A percentile compares a stretch with the other conserved stretches of the same genome.
phyloP scores from a whole-genome alignment of 1,140 invertebrate species.

The Cylas formicarius region DNA sequence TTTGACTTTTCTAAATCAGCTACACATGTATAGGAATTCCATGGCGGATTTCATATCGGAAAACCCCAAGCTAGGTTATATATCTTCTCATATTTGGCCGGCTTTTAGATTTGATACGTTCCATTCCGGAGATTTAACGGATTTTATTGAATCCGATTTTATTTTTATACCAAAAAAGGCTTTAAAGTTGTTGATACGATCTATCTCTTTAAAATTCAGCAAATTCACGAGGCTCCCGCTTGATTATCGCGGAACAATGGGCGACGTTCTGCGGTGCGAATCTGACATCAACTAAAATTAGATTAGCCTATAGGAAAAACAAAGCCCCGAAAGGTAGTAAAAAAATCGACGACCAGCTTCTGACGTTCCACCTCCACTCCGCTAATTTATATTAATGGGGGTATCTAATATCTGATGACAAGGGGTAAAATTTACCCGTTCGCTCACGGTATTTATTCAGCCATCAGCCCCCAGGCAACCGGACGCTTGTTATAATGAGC shows the following conservation, averaged over 20 bases:
- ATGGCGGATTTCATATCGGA: slow-evolving; percentile 20
- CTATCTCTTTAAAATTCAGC: slow-evolving; percentile 16
- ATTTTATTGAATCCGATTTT: too few relatives aligned
- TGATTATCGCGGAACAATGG: too few relatives aligned
- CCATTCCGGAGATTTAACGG: too few relatives aligned
- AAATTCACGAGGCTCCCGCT: slow-evolving; percentile 7
- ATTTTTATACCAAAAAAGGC: too few relatives aligned
- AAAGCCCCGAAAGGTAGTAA: slow-evolving; percentile 19
- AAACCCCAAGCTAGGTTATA: slow-evolving; percentile 11
- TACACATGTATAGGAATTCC: slow-evolving; percentile 21
- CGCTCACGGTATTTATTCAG: slow-evolving; percentile 28
- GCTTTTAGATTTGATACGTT: too few relatives aligned
- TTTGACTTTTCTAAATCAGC: slow-evolving; percentile 25
- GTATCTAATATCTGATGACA: slow-evolving; percentile 33
- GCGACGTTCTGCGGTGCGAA: too few relatives aligned
- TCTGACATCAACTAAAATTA: slow-evolving; percentile 25
- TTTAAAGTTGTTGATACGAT: not conserved
- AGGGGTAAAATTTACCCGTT: slow-evolving; percentile 21
- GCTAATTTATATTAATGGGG: slow-evolving; percentile 37
- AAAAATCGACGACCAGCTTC: slow-evolving; percentile 17
- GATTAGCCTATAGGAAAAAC: slow-evolving; percentile 23
- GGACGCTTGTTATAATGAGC: slow-evolving; percentile 34
- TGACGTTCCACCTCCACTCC: slow-evolving; percentile 11
- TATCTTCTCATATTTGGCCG: slow-evolving; percentile 9
- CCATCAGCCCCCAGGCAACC: slow-evolving; percentile 25